Evolutionary conservation across 2,113 vertebrate species (phyloP), one percentile per base, ranked within the genome.

Genomic region (Rhynchomys soricoides): DNA sequence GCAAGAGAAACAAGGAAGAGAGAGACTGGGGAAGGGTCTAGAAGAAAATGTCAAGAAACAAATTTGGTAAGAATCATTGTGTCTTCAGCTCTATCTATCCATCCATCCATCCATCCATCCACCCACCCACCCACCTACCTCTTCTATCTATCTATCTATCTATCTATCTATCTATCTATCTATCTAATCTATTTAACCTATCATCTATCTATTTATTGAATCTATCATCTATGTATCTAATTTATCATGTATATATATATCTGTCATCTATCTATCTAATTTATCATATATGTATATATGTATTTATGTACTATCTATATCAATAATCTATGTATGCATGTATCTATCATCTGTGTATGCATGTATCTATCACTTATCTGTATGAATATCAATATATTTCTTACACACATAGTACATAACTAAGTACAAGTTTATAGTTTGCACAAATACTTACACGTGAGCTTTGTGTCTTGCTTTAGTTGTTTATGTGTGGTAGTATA

Each of bases 401-500:
- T 29, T 22, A 73, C 22, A 73, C 15, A 55, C 16, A 45, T 5
- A 89, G 71, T 21, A 21, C 29, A n/a, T 75, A 86, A 81, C 45
- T 62, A 19, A 26, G 2, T n/a, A 22, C 3, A 77, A 91, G 22
- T 59, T 31, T 26, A 11, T 57, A 88, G 59, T 71, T 93, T 43
- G 88, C 52, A n/a, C 24, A 93, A 85, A 79, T 88, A 83, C 43
- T 88, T 91, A 89, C 22, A 93, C 31, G 8, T 37, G 4, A 86
- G 48, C 66, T 83, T 78, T 57, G 70, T 89, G 40, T 78, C 91
- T 95, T 91, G 2, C 48, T 82, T 94, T 83, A 77, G 78, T 64
- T 87, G 7, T 64, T n/a, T n/a, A 24, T 66, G 19, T 64, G 11
- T 74, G 21, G 45, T 73, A 40, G 37, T 62, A 70, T 5, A 43